These are phyloP conservation scores for Acholoe squamosa DNA, from an alignment of 2,888 invertebrate species.

Conservation along the genomic window DNA sequence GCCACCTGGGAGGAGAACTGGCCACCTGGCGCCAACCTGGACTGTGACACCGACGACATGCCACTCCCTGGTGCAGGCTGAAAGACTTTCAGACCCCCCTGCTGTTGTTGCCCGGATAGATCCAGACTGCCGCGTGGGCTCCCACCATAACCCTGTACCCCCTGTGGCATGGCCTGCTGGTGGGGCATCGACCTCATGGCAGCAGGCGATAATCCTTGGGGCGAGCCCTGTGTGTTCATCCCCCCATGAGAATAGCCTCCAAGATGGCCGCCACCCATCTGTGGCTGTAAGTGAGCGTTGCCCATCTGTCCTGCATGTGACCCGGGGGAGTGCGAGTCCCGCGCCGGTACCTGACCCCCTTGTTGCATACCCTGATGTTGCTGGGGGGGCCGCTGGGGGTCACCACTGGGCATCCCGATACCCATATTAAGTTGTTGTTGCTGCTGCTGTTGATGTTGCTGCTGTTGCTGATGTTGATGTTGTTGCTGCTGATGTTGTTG, in stretches of 20 bases:
- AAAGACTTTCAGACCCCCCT: background rate
- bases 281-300: background rate
- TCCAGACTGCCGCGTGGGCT: constrained; percentile 27
- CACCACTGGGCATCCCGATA: background rate
- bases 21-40: background rate
- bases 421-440: background rate
- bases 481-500: background rate
- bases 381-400: background rate
- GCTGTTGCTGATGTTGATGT: background rate
- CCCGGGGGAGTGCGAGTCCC: constrained; percentile 46
- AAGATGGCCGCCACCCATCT: background rate
- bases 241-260: background rate
- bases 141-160: background rate
- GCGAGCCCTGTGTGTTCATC: constrained; percentile 25
- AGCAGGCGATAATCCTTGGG: background rate
- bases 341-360: constrained; percentile 13
- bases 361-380: background rate
- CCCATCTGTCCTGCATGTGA: background rate
- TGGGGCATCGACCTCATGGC: constrained; percentile 2
- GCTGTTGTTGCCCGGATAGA: background rate
- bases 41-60: background rate
- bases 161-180: background rate
- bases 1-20: constrained; percentile 14
- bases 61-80: constrained; percentile 15
- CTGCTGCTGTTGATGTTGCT: background rate